These are phyloP conservation scores for Bilobella aurantiaca DNA, from an alignment of 1,140 invertebrate genomes.

Conservation along the genomic window DNA sequence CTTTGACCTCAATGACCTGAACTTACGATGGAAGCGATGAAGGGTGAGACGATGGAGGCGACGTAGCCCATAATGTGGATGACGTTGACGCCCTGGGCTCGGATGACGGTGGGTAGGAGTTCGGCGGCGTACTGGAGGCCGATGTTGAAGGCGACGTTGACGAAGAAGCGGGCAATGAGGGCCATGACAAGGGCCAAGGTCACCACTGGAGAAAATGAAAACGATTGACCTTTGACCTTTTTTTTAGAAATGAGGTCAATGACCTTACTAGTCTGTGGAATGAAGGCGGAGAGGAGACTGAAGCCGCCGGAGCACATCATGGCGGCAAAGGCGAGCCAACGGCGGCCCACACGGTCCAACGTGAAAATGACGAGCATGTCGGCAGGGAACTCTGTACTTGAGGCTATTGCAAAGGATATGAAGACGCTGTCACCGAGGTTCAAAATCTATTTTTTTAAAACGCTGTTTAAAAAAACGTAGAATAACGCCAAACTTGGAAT, in stretches of 20 bases:
- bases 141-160: slow-evolving; percentile 81
- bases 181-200: slow-evolving; percentile 40
- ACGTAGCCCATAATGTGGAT: slow-evolving; percentile 79
- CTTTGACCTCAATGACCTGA: not conserved
- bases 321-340: slow-evolving; percentile 69
- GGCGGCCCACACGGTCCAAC: slow-evolving; percentile 66
- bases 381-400: slow-evolving; percentile 68
- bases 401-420: slow-evolving; percentile 69
- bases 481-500: too few species aligned
- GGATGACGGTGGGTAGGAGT: slow-evolving; percentile 69
- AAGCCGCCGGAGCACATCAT: slow-evolving; percentile 68
- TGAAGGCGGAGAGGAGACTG: slow-evolving; percentile 59
- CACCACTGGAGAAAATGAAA: not conserved
- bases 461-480: too few species aligned
- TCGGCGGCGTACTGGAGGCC: slow-evolving; percentile 79
- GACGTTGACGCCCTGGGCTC: slow-evolving; percentile 68
- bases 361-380: slow-evolving; percentile 67
- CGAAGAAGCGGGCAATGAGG: slow-evolving; percentile 65
- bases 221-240: not conserved
- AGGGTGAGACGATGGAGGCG: slow-evolving; percentile 66
- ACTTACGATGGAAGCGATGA: slow-evolving; percentile 66
- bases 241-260: slow-evolving; percentile 4
- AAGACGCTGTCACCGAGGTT: slow-evolving; percentile 56
- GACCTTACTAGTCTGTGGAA: slow-evolving; percentile 49
- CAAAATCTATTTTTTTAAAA: slow-evolving; percentile 13